Evolutionary conservation across 2,113 vertebrate species (phyloP).

Genomic region (Columba livia): DNA sequence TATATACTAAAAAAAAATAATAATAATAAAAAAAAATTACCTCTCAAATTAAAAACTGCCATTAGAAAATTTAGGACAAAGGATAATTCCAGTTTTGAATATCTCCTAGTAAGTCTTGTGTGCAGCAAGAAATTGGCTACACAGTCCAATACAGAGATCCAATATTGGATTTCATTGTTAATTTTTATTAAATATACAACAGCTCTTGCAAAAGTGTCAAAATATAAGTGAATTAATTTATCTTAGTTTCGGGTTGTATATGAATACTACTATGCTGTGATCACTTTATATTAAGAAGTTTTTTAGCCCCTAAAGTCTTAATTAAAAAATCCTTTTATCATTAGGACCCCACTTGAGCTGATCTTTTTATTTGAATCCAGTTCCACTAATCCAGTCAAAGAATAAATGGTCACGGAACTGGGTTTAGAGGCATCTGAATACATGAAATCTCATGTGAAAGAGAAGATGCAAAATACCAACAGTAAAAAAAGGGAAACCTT

Average conservation of each 20-base stretch:
- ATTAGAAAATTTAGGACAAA: not conserved
- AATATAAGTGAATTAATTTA: not conserved
- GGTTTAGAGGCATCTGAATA: not conserved
- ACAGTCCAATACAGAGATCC: not conserved
- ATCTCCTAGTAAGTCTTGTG: rapidly evolving
- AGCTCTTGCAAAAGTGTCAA: not conserved
- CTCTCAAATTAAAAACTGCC: not conserved
- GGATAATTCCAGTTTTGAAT: not conserved
- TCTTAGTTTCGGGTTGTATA: not conserved
- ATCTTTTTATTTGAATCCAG: not conserved
- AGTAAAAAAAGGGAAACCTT: not conserved
- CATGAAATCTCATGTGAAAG: not conserved
- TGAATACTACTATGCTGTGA: not conserved
- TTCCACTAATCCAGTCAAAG: not conserved
- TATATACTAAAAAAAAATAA: not conserved
- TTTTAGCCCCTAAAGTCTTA: not conserved
- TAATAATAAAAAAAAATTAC: no score
- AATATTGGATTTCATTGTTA: not conserved
- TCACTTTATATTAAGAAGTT: not conserved
- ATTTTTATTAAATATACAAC: not conserved
- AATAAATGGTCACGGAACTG: not conserved
- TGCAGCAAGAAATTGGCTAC: not conserved
- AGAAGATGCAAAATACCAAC: not conserved
- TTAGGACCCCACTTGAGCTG: not conserved
- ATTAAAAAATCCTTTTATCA: not conserved